A percentile compares a stretch with the other conserved stretches of the same genome.
phyloP scores from a whole-genome alignment of 2,888 invertebrate genomes.

The Chalcosyrphus nemorum region DNA sequence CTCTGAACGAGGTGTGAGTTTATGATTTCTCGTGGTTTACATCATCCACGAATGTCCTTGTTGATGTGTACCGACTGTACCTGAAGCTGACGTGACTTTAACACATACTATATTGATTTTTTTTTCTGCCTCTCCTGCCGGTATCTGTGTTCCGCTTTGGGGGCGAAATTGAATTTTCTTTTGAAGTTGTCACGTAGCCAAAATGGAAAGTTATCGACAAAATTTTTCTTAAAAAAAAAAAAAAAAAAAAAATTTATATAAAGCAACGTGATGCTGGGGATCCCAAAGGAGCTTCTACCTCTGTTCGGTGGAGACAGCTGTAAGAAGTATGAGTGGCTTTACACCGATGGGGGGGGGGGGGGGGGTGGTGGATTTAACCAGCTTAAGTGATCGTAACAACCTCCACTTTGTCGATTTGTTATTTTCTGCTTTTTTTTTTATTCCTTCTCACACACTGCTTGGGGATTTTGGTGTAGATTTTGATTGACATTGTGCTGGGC shows the following conservation, averaged over 20 bases:
- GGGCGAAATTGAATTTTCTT: slow-evolving; percentile 57
- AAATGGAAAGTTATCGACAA: slow-evolving; percentile 60
- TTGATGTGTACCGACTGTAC: slow-evolving; percentile 6
- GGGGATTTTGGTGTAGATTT: slow-evolving; percentile 4
- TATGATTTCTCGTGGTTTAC: slow-evolving; percentile 27
- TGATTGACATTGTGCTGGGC: background rate
- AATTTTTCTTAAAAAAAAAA: background rate
- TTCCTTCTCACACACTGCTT: background rate
- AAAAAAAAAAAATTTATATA: background rate
- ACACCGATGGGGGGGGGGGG: background rate
- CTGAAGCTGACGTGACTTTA: slow-evolving; percentile 13
- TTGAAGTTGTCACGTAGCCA: slow-evolving; percentile 61
- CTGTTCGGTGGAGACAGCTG: background rate
- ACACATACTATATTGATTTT: slow-evolving; percentile 34
- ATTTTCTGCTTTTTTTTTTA: background rate
- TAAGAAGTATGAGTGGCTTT: background rate
- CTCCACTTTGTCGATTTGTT: slow-evolving; percentile 27
- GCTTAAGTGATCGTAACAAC: slow-evolving; percentile 34
- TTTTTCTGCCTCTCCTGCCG: background rate
- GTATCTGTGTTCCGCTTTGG: slow-evolving; percentile 23
- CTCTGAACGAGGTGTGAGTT: slow-evolving; percentile 31
- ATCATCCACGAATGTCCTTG: slow-evolving; percentile 16
- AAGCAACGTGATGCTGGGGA: slow-evolving; percentile 11
- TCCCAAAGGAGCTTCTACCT: slow-evolving; percentile 3
- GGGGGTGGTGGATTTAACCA: background rate